Evolutionary conservation across 1,140 invertebrate species (phyloP).

Genomic region (Papilio machaon): DNA sequence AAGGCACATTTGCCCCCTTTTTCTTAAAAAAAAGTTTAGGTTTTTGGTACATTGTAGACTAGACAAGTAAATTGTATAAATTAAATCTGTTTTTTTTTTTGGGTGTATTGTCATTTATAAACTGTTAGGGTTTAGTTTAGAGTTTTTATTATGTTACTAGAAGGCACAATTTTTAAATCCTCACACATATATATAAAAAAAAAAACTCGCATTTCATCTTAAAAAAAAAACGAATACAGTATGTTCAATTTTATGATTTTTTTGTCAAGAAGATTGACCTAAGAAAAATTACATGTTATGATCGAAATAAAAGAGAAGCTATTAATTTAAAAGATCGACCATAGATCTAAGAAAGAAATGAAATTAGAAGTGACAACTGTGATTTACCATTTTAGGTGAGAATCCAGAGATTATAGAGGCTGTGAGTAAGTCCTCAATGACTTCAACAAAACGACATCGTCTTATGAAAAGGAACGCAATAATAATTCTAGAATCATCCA

Average conservation of each 20-base stretch:
- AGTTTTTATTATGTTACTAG: too few species aligned
- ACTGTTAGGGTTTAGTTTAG: too few species aligned
- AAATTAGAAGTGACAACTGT: constrained; percentile 35
- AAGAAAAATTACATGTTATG: not conserved
- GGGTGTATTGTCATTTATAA: too few species aligned
- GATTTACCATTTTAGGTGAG: constrained; percentile 73
- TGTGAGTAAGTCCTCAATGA: constrained; percentile 60
- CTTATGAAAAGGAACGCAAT: constrained; percentile 72
- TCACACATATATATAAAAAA: not conserved
- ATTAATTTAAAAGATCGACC: not conserved
- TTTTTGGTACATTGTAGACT: too few species aligned
- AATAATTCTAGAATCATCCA: constrained; percentile 65
- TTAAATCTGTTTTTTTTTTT: too few species aligned
- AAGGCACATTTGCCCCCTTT: too few species aligned
- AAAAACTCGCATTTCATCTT: not conserved
- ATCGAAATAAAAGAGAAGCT: not conserved
- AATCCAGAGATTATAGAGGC: constrained; percentile 51
- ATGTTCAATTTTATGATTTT: not conserved
- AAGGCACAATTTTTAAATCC: not conserved
- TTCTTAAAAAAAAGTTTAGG: too few species aligned
- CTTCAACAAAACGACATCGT: constrained; percentile 67
- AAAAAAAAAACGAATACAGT: not conserved
- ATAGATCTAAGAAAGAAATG: not conserved
- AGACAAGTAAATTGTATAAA: too few species aligned
- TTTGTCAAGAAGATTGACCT: not conserved